Conservation (phyloP, 1,140 invertebrate species). For the Trachymyrmex septentrionalis region DNA sequence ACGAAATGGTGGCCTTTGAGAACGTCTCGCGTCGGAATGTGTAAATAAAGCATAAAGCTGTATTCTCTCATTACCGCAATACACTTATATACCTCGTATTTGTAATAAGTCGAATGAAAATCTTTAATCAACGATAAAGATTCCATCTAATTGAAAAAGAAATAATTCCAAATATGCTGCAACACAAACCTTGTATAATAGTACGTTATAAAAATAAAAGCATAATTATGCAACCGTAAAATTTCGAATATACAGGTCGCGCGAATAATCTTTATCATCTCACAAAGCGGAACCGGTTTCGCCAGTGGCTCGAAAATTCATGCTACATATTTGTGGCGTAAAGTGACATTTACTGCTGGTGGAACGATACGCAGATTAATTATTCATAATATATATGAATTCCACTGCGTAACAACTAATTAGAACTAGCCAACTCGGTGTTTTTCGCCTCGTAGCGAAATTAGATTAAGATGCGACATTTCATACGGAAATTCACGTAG, state of each 20-base stretch:
- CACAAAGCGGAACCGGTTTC: neutral
- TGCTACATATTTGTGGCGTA: neutral
- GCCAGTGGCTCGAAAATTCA: neutral
- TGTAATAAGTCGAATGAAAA: constrained; percentile 4
- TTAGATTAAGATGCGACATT: constrained; percentile 33
- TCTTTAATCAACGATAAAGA: constrained; percentile 22
- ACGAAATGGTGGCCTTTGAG: constrained; percentile 66
- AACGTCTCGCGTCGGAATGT: constrained; percentile 35
- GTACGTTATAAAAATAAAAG: neutral
- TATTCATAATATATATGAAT: constrained; percentile 51
- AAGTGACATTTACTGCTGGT: constrained; percentile 18
- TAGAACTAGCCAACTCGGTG: constrained; percentile 4
- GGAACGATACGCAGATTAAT: constrained; percentile 40
- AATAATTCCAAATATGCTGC: neutral
- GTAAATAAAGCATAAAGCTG: constrained; percentile 15
- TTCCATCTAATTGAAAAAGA: constrained; percentile 2
- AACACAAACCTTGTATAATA: neutral
- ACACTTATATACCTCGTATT: neutral
- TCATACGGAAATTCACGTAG: neutral
- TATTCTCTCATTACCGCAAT: neutral
- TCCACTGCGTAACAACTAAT: constrained; percentile 6
- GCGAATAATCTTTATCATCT: constrained; percentile 1
- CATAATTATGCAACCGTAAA: constrained; percentile 12
- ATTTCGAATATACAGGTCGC: neutral
- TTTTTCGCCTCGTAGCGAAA: neutral